These are phyloP conservation scores for Pristionchus maxplancki DNA, from an alignment of 2,888 invertebrate species.

Conservation along the genomic window DNA sequence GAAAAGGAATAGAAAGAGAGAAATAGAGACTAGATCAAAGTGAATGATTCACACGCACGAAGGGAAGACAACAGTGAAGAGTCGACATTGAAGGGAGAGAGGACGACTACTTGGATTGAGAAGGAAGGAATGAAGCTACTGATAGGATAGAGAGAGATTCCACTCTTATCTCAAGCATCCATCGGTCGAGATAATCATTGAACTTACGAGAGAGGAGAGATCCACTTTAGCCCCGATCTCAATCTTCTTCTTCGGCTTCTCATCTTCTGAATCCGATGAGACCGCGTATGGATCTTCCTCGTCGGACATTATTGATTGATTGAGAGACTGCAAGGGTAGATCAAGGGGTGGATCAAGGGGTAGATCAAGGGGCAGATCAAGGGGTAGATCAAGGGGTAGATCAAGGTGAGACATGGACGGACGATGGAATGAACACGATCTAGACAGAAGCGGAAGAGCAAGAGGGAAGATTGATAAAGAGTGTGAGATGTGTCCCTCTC, in stretches of 20 bases:
- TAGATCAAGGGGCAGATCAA: no score
- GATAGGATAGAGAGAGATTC: neutral
- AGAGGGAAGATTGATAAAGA: conserved; percentile 20
- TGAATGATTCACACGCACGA: conserved; percentile 21
- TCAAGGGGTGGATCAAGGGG: conserved; percentile 2
- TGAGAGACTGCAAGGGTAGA: conserved; percentile 26
- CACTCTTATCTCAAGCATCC: conserved; percentile 1
- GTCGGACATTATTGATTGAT: conserved; percentile 66
- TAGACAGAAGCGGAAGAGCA: neutral
- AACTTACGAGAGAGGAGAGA: conserved; percentile 39
- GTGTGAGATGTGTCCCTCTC: neutral
- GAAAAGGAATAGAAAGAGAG: neutral
- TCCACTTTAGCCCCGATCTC: conserved; percentile 69
- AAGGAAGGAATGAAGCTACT: neutral
- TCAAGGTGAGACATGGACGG: neutral
- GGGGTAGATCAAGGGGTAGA: neutral
- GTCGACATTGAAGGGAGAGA: neutral
- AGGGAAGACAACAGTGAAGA: conserved; percentile 1
- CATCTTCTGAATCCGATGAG: conserved; percentile 75
- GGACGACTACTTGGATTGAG: neutral
- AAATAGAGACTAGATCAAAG: neutral
- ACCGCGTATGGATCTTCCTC: conserved; percentile 77
- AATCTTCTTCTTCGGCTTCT: conserved; percentile 71
- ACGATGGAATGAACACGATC: neutral
- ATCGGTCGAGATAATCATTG: neutral